phyloP scores from a whole-genome alignment of 2,888 invertebrate genomes.

The Tanytarsus gracilentus region DNA sequence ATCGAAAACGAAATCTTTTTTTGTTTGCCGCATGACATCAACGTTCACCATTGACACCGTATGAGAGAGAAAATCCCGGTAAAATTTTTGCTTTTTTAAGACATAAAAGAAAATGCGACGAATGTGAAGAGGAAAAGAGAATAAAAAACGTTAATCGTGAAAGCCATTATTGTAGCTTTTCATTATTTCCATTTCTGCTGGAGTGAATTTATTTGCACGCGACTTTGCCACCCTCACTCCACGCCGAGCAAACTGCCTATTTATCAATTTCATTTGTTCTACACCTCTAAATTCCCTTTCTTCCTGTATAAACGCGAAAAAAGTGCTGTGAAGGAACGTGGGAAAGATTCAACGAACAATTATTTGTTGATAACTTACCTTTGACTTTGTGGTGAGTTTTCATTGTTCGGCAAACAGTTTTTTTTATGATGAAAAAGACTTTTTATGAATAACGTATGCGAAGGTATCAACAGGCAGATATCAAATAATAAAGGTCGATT shows the following conservation, averaged over 20 bases:
- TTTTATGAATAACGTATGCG: no score
- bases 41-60: neutral
- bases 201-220: constrained; percentile 26
- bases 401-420: no score
- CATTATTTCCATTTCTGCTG: constrained; percentile 16
- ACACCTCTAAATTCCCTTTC: neutral
- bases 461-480: no score
- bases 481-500: no score
- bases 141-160: constrained; percentile 24
- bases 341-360: constrained; percentile 12
- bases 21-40: neutral
- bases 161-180: constrained; percentile 25
- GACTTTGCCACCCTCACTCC: neutral
- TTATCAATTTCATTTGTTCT: constrained; percentile 16
- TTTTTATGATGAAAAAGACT: no score
- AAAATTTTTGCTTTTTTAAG: neutral
- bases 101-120: neutral
- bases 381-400: no score
- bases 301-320: neutral
- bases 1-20: neutral
- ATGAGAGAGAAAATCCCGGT: no score
- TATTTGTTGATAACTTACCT: constrained; percentile 23
- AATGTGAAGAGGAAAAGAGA: neutral
- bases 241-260: constrained; percentile 14
- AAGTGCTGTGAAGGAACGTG: neutral